Conservation (phyloP, 37 sponge, comb jelly and placozoan genomes). For the Eunapius fragilis region DNA sequence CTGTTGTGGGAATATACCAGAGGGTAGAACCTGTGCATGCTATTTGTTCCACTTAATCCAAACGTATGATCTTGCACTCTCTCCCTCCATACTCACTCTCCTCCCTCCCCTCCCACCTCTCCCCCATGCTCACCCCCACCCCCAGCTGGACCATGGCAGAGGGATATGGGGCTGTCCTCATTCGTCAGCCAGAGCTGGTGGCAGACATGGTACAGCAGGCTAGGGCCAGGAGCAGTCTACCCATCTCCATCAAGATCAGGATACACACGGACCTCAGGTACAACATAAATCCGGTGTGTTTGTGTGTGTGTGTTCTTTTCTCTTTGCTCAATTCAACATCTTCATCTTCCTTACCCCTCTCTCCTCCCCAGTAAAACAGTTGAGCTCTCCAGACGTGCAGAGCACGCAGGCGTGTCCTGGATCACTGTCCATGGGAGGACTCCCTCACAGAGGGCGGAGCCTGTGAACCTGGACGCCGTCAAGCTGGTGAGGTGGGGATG, state of each 20-base stretch:
- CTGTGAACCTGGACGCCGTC: constrained; percentile 75
- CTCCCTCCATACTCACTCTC: no score
- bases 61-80: no score
- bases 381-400: constrained; percentile 66
- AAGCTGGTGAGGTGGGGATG: constrained; percentile 81
- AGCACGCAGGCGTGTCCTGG: constrained; percentile 83
- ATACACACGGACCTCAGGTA: constrained; percentile 75
- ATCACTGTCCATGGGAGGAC: constrained; percentile 96
- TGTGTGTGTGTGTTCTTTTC: no score
- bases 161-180: constrained; percentile 78
- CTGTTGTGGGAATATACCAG: no score
- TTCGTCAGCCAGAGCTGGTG: constrained; percentile 76
- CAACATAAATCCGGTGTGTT: no score
- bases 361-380: constrained; percentile 73
- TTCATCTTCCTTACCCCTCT: background rate
- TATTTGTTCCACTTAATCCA: no score
- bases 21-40: no score
- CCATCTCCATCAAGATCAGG: constrained; percentile 90
- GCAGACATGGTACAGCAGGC: constrained; percentile 79
- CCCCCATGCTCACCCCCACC: background rate
- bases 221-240: constrained; percentile 44
- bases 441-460: constrained; percentile 72
- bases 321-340: background rate
- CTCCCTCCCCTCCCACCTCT: no score
- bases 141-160: constrained; percentile 88